phyloP scores from a whole-genome alignment of 2,797 vertebrate genomes.

The Stomatorhinus walkeri region DNA sequence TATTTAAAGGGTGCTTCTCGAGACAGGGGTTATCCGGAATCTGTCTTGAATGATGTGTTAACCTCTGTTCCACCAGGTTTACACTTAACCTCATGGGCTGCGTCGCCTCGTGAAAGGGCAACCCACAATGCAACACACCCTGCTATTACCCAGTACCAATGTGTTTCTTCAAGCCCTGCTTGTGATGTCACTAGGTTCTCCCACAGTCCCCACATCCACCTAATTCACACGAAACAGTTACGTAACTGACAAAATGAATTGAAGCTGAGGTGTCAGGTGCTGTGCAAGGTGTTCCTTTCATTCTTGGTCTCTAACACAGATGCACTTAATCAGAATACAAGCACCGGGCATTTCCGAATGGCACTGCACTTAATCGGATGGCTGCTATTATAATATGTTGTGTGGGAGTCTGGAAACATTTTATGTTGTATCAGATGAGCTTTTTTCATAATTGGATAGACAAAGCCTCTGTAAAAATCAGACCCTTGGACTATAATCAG shows the following conservation, averaged over 20 bases:
- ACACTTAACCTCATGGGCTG: background rate
- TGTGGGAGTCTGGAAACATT: background rate
- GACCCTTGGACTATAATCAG: background rate
- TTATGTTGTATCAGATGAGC: background rate
- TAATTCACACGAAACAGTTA: constrained; percentile 18
- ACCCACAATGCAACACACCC: background rate
- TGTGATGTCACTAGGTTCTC: constrained; percentile 32
- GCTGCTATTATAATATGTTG: background rate
- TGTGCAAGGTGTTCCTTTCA: background rate
- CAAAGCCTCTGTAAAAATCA: background rate
- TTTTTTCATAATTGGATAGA: constrained; percentile 1
- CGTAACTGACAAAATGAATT: constrained; percentile 43
- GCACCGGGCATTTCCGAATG: background rate
- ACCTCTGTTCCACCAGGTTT: background rate
- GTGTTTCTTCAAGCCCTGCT: constrained; percentile 13
- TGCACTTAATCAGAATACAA: background rate
- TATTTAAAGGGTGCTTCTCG: background rate
- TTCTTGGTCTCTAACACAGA: constrained; percentile 22
- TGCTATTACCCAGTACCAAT: constrained; percentile 31
- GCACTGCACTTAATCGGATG: background rate
- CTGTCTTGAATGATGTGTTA: background rate
- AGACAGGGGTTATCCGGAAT: background rate
- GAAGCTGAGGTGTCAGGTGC: constrained; percentile 31
- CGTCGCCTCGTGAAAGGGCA: background rate
- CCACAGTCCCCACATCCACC: constrained; percentile 23